Evolutionary conservation across 2,888 invertebrate genomes (phyloP).

Genomic region (Craniophora ligustri): DNA sequence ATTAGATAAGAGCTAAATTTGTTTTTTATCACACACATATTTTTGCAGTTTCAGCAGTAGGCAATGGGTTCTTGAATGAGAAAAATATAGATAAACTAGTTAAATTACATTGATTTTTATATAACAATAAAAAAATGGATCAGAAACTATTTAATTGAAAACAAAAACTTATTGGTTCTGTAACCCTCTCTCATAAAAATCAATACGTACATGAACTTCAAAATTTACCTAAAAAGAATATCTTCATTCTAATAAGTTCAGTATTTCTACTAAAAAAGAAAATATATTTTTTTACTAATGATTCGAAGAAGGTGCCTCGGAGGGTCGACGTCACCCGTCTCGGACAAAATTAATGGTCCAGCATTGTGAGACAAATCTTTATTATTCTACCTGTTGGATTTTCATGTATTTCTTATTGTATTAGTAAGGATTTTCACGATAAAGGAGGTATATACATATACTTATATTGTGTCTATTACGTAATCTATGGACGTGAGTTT

Average conservation of each 20-base stretch:
- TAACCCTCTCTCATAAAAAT: conserved; percentile 16
- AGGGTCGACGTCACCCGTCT: not conserved
- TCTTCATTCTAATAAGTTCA: not conserved
- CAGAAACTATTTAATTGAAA: too few relatives aligned
- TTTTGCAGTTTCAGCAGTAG: too few relatives aligned
- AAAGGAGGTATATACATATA: not conserved
- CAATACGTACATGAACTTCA: conserved; percentile 8
- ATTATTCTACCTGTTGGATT: conserved; percentile 38
- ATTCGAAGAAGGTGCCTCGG: not conserved
- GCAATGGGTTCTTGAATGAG: too few relatives aligned
- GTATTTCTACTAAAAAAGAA: not conserved
- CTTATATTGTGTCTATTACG: too few relatives aligned
- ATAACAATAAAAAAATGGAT: too few relatives aligned
- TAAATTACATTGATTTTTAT: too few relatives aligned
- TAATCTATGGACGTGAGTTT: too few relatives aligned
- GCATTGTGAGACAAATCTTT: conserved; percentile 31
- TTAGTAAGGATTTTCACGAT: not conserved
- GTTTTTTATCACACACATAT: too few relatives aligned
- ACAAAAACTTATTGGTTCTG: too few relatives aligned
- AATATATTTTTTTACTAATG: conserved; percentile 12
- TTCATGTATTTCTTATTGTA: conserved; percentile 14
- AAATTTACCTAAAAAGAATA: not conserved
- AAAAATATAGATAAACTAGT: too few relatives aligned
- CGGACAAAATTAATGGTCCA: conserved; percentile 38
- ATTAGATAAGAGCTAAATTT: too few relatives aligned